Conservation (phyloP, 2,888 invertebrate species). For the Erpobdella octoculata region DNA sequence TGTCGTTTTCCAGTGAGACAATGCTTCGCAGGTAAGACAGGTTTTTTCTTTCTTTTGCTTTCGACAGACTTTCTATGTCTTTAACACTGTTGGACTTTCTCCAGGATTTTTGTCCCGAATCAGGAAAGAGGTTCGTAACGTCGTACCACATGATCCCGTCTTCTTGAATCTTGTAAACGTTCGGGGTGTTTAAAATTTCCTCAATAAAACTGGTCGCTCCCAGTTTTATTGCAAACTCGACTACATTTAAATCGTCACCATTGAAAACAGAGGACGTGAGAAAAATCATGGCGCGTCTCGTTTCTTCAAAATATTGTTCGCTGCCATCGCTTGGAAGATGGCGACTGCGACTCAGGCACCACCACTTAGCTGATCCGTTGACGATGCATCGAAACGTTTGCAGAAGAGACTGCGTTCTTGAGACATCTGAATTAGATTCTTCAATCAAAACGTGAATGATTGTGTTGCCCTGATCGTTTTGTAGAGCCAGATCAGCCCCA, state of each 20-base stretch:
- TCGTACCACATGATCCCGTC: slow-evolving; percentile 39
- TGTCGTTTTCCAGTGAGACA: slow-evolving; percentile 39
- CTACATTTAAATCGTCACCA: slow-evolving; percentile 41
- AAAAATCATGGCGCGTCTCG: slow-evolving; percentile 40
- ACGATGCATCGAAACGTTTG: slow-evolving; percentile 31
- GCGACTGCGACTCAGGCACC: slow-evolving; percentile 41
- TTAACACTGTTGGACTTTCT: slow-evolving; percentile 4
- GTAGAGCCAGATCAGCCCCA: slow-evolving; percentile 42
- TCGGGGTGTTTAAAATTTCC: slow-evolving; percentile 41
- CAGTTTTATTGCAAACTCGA: slow-evolving; percentile 42
- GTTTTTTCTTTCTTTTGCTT: neutral
- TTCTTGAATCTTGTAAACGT: slow-evolving; percentile 41
- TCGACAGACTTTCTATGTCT: neutral
- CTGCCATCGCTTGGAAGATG: slow-evolving; percentile 40
- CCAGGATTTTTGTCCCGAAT: slow-evolving; percentile 21
- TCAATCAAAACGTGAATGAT: slow-evolving; percentile 43
- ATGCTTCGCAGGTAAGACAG: slow-evolving; percentile 44
- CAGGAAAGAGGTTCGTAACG: slow-evolving; percentile 40
- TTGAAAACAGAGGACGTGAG: slow-evolving; percentile 42
- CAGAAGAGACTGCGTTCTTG: slow-evolving; percentile 35
- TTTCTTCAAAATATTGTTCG: slow-evolving; percentile 34
- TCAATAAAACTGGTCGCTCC: slow-evolving; percentile 42
- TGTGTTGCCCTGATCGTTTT: slow-evolving; percentile 43
- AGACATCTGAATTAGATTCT: slow-evolving; percentile 37
- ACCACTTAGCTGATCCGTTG: slow-evolving; percentile 41